Conservation (phyloP, 2,797 vertebrate species). For the Oophaga sylvatica region DNA sequence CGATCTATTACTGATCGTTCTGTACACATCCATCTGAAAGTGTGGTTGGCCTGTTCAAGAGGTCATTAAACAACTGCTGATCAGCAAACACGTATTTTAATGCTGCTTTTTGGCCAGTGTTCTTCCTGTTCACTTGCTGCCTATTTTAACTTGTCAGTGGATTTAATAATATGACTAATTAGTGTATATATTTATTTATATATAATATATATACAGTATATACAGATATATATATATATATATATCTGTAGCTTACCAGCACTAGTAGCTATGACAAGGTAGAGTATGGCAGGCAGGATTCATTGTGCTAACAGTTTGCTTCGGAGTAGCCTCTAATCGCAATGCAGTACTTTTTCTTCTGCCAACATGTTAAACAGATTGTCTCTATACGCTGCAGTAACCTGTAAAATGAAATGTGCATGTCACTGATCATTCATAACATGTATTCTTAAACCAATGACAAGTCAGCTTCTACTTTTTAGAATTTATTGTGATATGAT, state of each 20-base stretch:
- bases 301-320: conserved; percentile 12
- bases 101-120: too few relatives aligned
- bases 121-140: too few relatives aligned
- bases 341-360: conserved; percentile 35
- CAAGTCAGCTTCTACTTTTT: neutral
- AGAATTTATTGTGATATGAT: neutral
- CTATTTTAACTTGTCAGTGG: too few relatives aligned
- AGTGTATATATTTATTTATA: neutral
- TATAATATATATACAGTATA: neutral
- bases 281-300: conserved; percentile 2
- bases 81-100: too few relatives aligned
- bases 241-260: neutral
- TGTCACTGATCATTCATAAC: neutral
- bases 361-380: neutral
- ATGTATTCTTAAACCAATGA: neutral
- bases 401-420: neutral
- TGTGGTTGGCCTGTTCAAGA: too few relatives aligned
- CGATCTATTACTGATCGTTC: too few relatives aligned
- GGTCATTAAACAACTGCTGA: too few relatives aligned
- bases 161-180: too few relatives aligned
- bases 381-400: neutral
- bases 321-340: conserved; percentile 21
- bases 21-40: too few relatives aligned
- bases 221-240: neutral
- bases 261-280: neutral